Base-by-base conservation (phyloP, 2,797 vertebrate genomes). In the Apogon hyalosoma region DNA sequence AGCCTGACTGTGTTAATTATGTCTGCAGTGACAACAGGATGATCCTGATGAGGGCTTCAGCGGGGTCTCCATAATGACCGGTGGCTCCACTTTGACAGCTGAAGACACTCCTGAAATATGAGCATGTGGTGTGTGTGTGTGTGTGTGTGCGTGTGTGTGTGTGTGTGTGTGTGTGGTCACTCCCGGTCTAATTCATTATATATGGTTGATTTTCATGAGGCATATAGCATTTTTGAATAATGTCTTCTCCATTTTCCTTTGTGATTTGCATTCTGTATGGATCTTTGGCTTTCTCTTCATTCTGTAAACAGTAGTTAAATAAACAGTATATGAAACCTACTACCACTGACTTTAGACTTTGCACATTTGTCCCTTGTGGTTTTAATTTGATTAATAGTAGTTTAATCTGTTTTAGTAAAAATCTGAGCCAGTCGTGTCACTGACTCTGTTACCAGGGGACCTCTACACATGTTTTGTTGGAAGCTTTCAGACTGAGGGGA, bases 1-100 rank as follows among this genome's bases (percentile, higher is more conserved):
- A 69, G 71, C 51, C 60, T 79, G 72, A 74, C 73, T 75, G 61
- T 70, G 70, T 72, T 91, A 89, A 90, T 91, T 88, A 90, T 54
- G 62, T 81, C 69, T 43, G 48, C 60, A 67, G 74, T 31, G 67
- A 85, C 73, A 77, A 79, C 63, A 45, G 84, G 67, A 85, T 89
- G 68, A 79, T 71, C 31, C 60, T 53, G 73, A 80, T 66, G 82
- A 82, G 43, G 67, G 69, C 47, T 63, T 75, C 73, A 62, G 62
- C 69, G 14, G 14, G 41, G 69, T 75, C 68, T 85, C 64, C 14
- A 15, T 82, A 77, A 87, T 69, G 82, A 82, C 73, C 74, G 58
- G 36, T 82, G 57, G 31, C 41, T 31, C 28, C 28, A 31, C 11
- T 63, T 77, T n/a, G 8, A 39, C 53, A 19, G 50, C 39, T 43